Conservation (phyloP, 2,888 invertebrate species). For the Dendrolimus pini region DNA sequence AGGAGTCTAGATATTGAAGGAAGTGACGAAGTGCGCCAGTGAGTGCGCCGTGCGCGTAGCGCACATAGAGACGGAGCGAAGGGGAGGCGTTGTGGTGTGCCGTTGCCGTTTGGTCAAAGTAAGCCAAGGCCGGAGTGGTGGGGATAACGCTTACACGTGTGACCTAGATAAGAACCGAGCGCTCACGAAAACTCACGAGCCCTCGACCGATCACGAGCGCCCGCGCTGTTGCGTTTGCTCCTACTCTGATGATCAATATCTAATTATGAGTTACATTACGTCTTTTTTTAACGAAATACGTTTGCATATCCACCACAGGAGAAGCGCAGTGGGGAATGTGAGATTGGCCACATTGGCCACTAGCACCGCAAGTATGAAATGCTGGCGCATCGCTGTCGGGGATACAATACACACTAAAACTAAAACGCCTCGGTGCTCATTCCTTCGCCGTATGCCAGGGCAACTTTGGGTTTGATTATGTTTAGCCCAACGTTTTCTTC, state of each 20-base stretch:
- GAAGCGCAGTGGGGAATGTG: no score
- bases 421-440: no score
- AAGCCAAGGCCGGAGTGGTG: constrained; percentile 73
- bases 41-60: constrained; percentile 19
- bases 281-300: no score
- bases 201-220: constrained; percentile 43
- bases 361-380: no score
- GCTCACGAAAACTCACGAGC: constrained; percentile 50
- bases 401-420: no score
- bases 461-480: no score
- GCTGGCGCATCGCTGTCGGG: no score
- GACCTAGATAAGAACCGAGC: constrained; percentile 67
- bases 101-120: constrained; percentile 53
- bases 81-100: constrained; percentile 57
- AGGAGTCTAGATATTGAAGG: constrained; percentile 6
- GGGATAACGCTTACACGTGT: constrained; percentile 75
- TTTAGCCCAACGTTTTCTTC: no score
- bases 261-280: background rate
- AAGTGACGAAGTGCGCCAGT: constrained; percentile 1
- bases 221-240: constrained; percentile 19
- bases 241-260: background rate
- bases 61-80: constrained; percentile 30
- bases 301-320: no score
- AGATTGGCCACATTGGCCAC: no score
- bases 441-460: no score